Base-by-base conservation (phyloP, 2,797 vertebrate species). In the Halcyon leucocephala region DNA sequence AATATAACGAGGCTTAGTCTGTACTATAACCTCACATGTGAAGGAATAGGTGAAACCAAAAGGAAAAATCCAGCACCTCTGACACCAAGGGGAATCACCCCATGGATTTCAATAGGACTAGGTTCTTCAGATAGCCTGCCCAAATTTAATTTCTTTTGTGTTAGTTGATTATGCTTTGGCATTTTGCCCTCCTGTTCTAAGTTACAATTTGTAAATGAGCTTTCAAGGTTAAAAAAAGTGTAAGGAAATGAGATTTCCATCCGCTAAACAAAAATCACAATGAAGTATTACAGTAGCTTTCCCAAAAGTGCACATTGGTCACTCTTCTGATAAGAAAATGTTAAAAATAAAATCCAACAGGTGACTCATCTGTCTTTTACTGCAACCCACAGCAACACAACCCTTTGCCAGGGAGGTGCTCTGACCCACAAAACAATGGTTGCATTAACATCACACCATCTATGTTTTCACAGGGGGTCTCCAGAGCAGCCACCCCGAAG, bases 201-300 rank as follows among this genome's bases (percentile, higher is more conserved):
- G 73, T 69, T 39, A 66, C 80, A 58, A 83, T 82, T 84, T 82
- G 70, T 51, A 88, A 93, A 83, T 37, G 58, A 73, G 51, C 39
- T 89, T 79, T 89, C 85, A 92, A 95, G 77, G 87, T 95, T 90
- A 67, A 62, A 93, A 85, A 58, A 69, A 66, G 57, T 2, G 14
- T 61, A 86, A 82, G 66, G 88, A 93, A 93, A 92, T 28, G 62
- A 86, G 46, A 84, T 80, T 93, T 90, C 81, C 70, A 86, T 66
- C 48, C 0, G 5, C 66, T 70, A 55, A 62, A 58, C 39, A 78
- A 69, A 86, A 83, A 62, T 28, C 82, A 60, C 70, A 21, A 57
- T 21, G 29, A 73, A 70, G 22, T 20, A 73, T 11, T 57, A 35
- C 26, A 70, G 69, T 3, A 66, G 25, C 66, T 52, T 88, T 91